Evolutionary conservation across 2,797 vertebrate genomes (phyloP).

Genomic region (Acomys russatus): DNA sequence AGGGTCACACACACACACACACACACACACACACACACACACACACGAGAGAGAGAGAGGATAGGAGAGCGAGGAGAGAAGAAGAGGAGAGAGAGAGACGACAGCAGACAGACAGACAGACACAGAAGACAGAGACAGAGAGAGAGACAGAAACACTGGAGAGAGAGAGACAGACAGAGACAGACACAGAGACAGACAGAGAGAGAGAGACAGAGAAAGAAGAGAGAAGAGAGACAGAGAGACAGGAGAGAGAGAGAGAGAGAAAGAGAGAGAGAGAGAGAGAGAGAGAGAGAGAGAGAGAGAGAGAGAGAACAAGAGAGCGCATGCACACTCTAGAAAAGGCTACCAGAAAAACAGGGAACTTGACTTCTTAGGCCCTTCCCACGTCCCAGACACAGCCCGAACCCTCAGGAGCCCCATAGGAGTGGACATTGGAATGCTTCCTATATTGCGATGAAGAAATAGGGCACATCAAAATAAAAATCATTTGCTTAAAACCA

Average conservation of each 20-base stretch:
- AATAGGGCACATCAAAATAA: not conserved
- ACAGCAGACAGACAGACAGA: not conserved
- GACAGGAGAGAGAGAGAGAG: not conserved
- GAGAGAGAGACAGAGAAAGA: not conserved
- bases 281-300: not conserved
- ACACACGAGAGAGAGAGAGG: not conserved
- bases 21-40: not conserved
- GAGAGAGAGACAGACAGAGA: not conserved
- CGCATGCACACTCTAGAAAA: not conserved
- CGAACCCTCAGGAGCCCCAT: not conserved
- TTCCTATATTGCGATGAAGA: not conserved
- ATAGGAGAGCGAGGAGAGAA: too few relatives aligned
- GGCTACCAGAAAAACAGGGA: not conserved
- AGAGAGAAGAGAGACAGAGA: not conserved
- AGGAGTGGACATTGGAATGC: fast-evolving
- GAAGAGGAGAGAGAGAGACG: not conserved
- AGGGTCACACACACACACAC: too few relatives aligned
- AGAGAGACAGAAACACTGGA: too few relatives aligned
- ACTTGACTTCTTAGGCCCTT: not conserved
- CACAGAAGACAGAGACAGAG: not conserved
- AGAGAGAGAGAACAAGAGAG: not conserved
- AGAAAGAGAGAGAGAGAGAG: not conserved
- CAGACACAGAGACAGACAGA: not conserved
- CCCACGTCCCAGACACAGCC: not conserved
- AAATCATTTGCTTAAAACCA: constrained; percentile 2